phyloP scores from a whole-genome alignment of 2,888 invertebrate species.

The Ectropis crepuscularia region DNA sequence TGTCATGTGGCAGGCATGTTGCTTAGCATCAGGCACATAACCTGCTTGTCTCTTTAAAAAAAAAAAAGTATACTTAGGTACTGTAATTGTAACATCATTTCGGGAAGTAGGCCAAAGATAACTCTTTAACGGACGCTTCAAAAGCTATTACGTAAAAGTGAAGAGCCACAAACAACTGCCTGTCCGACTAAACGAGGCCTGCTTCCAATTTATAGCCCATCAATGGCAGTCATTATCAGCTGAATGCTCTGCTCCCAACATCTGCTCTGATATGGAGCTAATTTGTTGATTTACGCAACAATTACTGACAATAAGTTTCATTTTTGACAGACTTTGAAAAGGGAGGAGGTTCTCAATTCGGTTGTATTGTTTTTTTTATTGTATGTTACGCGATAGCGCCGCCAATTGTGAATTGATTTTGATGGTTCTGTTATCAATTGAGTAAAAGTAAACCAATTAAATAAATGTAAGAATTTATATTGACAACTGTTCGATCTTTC shows the following conservation, averaged over 20 bases:
- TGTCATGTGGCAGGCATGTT: too few relatives aligned
- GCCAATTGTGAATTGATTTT: too few relatives aligned
- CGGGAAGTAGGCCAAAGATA: too few relatives aligned
- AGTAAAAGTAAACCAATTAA: too few relatives aligned
- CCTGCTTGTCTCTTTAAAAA: too few relatives aligned
- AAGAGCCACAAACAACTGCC: background rate
- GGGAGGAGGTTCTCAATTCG: background rate
- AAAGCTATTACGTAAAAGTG: background rate
- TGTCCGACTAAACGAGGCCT: slow-evolving; percentile 6
- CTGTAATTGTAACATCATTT: background rate
- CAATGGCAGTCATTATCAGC: slow-evolving; percentile 17
- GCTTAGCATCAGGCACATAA: too few relatives aligned
- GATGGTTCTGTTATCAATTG: too few relatives aligned
- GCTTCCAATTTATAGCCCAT: slow-evolving; percentile 15
- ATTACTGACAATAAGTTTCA: background rate
- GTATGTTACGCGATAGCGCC: too few relatives aligned
- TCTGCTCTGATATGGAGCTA: slow-evolving; percentile 21
- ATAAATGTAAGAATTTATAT: too few relatives aligned
- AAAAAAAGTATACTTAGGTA: too few relatives aligned
- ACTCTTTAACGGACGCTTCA: background rate
- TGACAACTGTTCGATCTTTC: too few relatives aligned
- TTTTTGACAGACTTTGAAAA: background rate
- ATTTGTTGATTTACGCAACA: slow-evolving; percentile 7
- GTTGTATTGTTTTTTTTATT: too few relatives aligned
- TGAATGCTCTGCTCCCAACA: slow-evolving; percentile 13